Evolutionary conservation across 2,888 invertebrate genomes (phyloP), one percentile per base, ranked within the genome.

Genomic region (Eristalinus sepulchralis): DNA sequence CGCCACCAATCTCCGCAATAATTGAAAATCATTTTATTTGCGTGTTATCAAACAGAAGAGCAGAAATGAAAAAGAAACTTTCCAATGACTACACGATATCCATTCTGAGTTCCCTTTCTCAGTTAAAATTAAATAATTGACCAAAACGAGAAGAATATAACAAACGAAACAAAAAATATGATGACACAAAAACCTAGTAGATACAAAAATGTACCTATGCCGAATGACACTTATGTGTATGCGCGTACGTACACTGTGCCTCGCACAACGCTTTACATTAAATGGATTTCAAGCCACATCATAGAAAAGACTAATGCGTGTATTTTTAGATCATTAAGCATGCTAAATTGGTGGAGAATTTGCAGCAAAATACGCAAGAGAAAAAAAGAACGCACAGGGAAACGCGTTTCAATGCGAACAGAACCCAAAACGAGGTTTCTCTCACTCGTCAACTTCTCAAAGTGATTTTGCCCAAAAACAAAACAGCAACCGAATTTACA

Each of bases 131-230:
- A 84, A 80, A 80, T 84, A 75, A 79, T 84, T 84, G 71, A 63
- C 78, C 76, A 20, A 62, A 80, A 63, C 22, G 24, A 24, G 2
- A 9, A 20, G 34, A 80, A 80, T 66, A 75, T 13, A 55, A 75
- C 68, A 72, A 80, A 80, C 70, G 75, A 71, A 77, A 77, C 70
- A 47, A 75, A 84, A 27, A 84, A 72, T 76, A 80, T 76, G 76
- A 84, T 84, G 84, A 84, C 84, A 84, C 84, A 84, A 84, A 84
- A 84, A 84, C 84, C 84, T 84, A 84, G 80, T 84, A 80, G 75
- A 70, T 84, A 68, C 71, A 62, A 79, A 76, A 84, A 78, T n/a
- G 67, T 72, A 63, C 27, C 22, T 71, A 31, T 59, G 73, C 62
- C 68, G 62, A 53, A 59, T 57, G 24, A 66, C 13, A 62, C 13